Evolutionary conservation across 2,888 invertebrate genomes (phyloP), one percentile per base, ranked within the genome.

Genomic region (Parelbella ahira): DNA sequence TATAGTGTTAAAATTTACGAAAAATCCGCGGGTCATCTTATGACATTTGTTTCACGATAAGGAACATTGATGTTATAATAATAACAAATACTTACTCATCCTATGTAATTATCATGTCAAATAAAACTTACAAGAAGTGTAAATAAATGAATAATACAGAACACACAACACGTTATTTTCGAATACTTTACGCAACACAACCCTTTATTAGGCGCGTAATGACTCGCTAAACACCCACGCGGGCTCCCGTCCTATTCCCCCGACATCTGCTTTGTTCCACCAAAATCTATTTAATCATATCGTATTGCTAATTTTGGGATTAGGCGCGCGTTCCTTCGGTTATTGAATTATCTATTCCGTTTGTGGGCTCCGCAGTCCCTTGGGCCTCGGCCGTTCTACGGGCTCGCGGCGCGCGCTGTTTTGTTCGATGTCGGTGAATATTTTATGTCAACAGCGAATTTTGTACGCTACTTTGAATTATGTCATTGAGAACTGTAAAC

Each of bases 261-360:
- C 48, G 78, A 54, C 71, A 63, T 65, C 65, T 64, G 74, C 76
- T 78, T 78, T 73, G 73, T 73, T 66, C 67, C 54, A 70, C 77
- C 79, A 62, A 80, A 81, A 81, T 80, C 79, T 81, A 81, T 81
- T 81, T 81, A 81, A 77, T 79, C 67, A 82, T 86, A 87, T 87
- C 86, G 81, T 84, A 86, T 87, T 86, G 86, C 87, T 87, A 87
- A 87, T 87, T 83, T 80, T 44, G 59, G 70, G 75, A 83, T 87
- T 81, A 84, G 76, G 60, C 64, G 63, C 67, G 79, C 81, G 84
- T 86, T 82, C 80, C 80, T 61, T 60, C 66, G 73, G 73, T 84
- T 79, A 87, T 87, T 86, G 71, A 87, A 87, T 87, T 82, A 84
- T 75, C 72, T 54, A 84, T 83, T 82, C 82, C 83, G 80, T 86